phyloP scores from a whole-genome alignment of 1,140 invertebrate species.

The Colletes latitarsis region DNA sequence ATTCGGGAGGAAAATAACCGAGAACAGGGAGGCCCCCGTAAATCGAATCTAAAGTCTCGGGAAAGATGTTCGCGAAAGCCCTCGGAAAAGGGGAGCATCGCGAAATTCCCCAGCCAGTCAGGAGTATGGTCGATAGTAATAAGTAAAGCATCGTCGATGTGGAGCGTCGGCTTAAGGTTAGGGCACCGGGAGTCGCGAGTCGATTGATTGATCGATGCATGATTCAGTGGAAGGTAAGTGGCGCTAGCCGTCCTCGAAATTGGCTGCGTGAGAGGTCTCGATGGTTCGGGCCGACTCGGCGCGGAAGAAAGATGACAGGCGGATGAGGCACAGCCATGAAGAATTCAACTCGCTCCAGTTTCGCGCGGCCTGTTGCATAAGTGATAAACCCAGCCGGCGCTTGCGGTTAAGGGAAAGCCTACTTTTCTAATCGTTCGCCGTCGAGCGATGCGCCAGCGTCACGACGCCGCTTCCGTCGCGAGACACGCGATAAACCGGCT shows the following conservation, averaged over 20 bases:
- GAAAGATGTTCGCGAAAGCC: too few species aligned
- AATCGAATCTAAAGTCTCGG: too few species aligned
- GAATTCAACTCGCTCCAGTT: constrained; percentile 61
- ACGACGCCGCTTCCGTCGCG: neutral
- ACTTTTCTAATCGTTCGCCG: constrained; percentile 33
- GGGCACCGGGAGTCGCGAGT: neutral
- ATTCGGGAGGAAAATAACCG: too few species aligned
- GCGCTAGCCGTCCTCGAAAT: constrained; percentile 38
- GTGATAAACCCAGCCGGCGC: constrained; percentile 44
- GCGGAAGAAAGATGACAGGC: constrained; percentile 44
- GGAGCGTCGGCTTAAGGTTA: neutral
- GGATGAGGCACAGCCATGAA: constrained; percentile 37
- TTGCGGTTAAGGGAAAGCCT: constrained; percentile 45
- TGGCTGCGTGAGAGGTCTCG: constrained; percentile 25
- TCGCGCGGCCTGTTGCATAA: constrained; percentile 47
- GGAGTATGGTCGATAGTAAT: neutral
- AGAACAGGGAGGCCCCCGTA: too few species aligned
- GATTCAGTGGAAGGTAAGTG: constrained; percentile 57
- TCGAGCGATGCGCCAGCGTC: neutral
- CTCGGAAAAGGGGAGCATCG: too few species aligned
- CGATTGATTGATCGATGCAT: constrained; percentile 62
- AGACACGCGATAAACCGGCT: constrained; percentile 19
- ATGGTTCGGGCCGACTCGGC: constrained; percentile 1
- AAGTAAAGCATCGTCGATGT: neutral
- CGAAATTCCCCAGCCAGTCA: neutral